A percentile compares a stretch with the other conserved stretches of the same genome.
Evolutionary conservation across 2,113 vertebrate species (phyloP).

Genomic region (Ailuropoda melanoleuca): DNA sequence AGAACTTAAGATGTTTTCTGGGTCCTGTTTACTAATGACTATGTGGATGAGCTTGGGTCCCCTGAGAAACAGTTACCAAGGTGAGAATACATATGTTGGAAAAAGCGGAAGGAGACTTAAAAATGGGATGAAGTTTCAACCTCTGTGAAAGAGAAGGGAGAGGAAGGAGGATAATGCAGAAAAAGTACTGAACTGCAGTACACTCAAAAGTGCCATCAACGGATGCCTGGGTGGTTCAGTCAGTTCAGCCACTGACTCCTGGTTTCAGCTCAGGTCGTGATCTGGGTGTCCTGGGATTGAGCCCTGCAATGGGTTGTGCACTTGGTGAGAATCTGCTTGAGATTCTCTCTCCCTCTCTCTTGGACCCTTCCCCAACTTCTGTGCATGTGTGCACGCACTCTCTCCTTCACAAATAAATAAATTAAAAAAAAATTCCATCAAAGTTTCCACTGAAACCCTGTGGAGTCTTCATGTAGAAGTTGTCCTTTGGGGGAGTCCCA

Average conservation of each 20-base stretch:
- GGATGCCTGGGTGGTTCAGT: background rate
- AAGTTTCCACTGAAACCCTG: background rate
- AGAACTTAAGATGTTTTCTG: background rate
- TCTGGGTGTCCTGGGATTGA: background rate
- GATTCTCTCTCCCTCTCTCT: background rate
- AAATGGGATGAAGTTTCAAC: background rate
- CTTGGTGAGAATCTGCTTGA: background rate
- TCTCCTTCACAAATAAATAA: background rate
- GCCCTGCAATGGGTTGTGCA: background rate
- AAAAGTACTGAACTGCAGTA: too few relatives aligned
- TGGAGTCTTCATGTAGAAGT: background rate
- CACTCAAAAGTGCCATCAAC: background rate
- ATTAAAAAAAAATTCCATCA: background rate
- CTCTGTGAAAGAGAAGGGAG: background rate
- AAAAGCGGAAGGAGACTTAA: background rate
- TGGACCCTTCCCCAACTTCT: too few relatives aligned
- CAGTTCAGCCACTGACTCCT: background rate
- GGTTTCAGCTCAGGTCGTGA: background rate
- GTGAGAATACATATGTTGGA: background rate
- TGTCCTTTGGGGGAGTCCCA: background rate
- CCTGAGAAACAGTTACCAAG: background rate
- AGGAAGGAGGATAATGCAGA: background rate
- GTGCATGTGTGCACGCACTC: background rate
- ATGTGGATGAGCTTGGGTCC: background rate
- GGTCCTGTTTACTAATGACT: background rate